phyloP scores from a whole-genome alignment of 2,888 invertebrate genomes.

The Latrodectus elegans region DNA sequence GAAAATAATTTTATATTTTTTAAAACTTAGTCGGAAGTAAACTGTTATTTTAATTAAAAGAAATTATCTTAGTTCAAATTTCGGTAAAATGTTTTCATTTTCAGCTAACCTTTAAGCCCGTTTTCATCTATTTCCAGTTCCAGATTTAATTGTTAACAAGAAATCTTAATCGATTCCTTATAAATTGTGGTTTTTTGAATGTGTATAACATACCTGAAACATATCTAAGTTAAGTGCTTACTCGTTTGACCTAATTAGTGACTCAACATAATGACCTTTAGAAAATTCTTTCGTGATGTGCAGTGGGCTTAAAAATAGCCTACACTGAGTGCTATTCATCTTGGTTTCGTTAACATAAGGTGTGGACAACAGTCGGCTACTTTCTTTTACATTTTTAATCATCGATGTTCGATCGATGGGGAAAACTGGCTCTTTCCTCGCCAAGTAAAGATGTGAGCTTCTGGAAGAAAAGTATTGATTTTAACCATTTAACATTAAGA shows the following conservation, averaged over 20 bases:
- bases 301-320: slow-evolving; percentile 17
- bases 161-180: neutral
- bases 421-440: neutral
- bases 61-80: no score
- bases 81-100: no score
- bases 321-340: slow-evolving; percentile 14
- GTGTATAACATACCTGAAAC: neutral
- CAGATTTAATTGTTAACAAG: no score
- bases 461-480: neutral
- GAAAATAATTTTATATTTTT: no score
- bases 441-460: neutral
- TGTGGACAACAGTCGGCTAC: neutral
- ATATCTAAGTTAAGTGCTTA: neutral
- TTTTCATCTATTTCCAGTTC: no score
- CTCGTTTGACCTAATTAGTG: slow-evolving; percentile 10
- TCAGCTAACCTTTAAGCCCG: no score
- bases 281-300: slow-evolving; percentile 4
- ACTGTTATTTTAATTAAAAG: no score
- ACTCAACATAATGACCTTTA: slow-evolving; percentile 18
- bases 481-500: neutral
- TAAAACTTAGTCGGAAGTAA: no score
- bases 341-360: slow-evolving; percentile 21
- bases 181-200: neutral
- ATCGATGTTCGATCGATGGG: neutral
- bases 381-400: neutral